Evolutionary conservation across 2,888 invertebrate genomes (phyloP), one percentile per base, ranked within the genome.

Genomic region (Stramonita haemastoma): DNA sequence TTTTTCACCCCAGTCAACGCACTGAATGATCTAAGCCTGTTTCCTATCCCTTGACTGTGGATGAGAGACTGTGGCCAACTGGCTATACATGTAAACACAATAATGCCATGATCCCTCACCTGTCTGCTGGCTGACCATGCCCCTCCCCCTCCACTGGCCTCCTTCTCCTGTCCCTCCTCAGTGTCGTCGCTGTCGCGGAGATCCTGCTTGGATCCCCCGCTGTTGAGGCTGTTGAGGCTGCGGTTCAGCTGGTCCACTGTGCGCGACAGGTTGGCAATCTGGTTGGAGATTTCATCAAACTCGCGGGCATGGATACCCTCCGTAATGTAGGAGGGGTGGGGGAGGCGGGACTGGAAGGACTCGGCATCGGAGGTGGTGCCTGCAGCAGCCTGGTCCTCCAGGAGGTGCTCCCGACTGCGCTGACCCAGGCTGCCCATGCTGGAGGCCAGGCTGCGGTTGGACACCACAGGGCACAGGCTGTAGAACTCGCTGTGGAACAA

Each of bases 401-500:
- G 32, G 46, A 81, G 66, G 13, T 70, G 84, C 26, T 88, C 88
- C 19, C 34, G 32, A 46, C 88, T 88, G 26, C 57, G 79, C 19
- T 79, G 77, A 11, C 60, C 56, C 46, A 88, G 29, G 32, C 88
- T 88, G 81, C 79, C 34, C 19, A 60, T n/a, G 66, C 88, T 88
- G 79, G 92, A 91, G 60, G 91, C 84, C 66, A 92, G 86, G 89
- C 94, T 94, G 32, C 92, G 90, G 89, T 93, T 93, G 13, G 95
- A 95, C 29, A 92, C 94, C 19, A 94, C 93, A 60, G 93, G 92
- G 89, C 94, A 94, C n/a, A 95, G 91, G 89, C 95, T 95, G 92
- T 95, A 95, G 89, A 94, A 95, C 89, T 94, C 93, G 86, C 93
- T 93, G 86, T 94, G 93, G 91, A 95, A 95, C 73, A 92, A 91